Percentiles rank a stretch among this genome's conserved stretches.
These are phyloP conservation scores for Guaruba guarouba DNA, from an alignment of 2,113 vertebrate genomes.

Conservation along the genomic window DNA sequence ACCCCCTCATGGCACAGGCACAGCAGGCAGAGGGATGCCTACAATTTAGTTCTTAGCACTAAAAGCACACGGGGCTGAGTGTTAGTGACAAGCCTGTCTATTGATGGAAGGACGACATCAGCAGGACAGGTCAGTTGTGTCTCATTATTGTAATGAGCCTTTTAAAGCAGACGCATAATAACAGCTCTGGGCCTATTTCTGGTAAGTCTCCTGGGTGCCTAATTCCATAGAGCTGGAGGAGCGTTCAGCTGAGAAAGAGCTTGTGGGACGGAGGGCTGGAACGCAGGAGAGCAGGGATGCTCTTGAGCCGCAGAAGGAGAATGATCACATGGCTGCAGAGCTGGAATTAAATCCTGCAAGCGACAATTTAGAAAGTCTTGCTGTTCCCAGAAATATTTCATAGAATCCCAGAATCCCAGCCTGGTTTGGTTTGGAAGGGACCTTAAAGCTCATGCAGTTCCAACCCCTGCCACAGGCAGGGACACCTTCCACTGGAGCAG, in stretches of 20 bases:
- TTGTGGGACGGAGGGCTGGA: conserved; percentile 18
- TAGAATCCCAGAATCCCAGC: background rate
- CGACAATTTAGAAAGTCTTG: background rate
- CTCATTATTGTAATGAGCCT: background rate
- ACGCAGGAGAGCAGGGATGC: background rate
- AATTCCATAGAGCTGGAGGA: background rate
- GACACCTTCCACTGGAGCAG: background rate
- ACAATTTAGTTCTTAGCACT: background rate
- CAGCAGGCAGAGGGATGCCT: background rate
- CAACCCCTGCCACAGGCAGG: background rate
- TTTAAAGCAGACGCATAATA: background rate
- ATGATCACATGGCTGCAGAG: background rate
- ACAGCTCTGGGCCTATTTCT: conserved; percentile 26
- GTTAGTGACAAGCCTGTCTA: background rate
- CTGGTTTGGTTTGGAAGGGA: background rate
- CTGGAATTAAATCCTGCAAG: background rate
- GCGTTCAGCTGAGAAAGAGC: background rate
- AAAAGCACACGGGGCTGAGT: conserved; percentile 20
- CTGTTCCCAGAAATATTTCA: background rate
- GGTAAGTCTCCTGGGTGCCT: background rate
- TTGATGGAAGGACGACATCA: conserved; percentile 14
- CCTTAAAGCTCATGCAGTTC: background rate
- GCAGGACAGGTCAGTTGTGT: conserved; percentile 4
- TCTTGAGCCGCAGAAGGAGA: background rate
- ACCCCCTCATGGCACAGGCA: accelerated